Conservation (phyloP, 1,140 invertebrate species). For the Drosophila kikkawai region DNA sequence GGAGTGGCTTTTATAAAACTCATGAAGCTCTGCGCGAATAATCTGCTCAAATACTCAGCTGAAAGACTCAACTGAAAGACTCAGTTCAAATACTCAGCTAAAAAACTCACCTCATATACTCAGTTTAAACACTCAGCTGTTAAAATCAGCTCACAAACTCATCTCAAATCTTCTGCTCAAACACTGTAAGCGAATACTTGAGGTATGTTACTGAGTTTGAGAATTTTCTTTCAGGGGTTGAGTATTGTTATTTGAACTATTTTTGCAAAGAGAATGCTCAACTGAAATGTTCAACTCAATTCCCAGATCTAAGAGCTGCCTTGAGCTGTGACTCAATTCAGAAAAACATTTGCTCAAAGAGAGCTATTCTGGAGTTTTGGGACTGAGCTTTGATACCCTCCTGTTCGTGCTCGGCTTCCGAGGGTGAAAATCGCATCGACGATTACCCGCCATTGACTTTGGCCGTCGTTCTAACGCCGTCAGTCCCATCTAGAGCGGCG, state of each 20-base stretch:
- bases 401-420: not conserved
- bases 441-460: constrained; percentile 51
- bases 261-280: not conserved
- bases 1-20: not conserved
- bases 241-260: not conserved
- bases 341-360: not conserved
- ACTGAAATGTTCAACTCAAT: not conserved
- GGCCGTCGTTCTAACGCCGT: constrained; percentile 43
- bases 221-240: not conserved
- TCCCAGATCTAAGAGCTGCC: not conserved
- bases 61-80: not conserved
- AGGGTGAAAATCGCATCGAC: constrained; percentile 47
- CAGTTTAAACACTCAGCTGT: too few relatives aligned
- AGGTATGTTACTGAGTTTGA: not conserved
- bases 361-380: not conserved
- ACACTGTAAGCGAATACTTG: not conserved
- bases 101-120: too few relatives aligned
- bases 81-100: too few relatives aligned
- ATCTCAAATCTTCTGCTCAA: not conserved
- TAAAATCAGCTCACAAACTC: too few relatives aligned
- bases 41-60: not conserved
- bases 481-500: constrained; percentile 69
- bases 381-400: not conserved
- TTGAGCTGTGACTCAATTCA: not conserved
- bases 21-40: not conserved